These are phyloP conservation scores for Conomelus anceps DNA, from an alignment of 2,888 invertebrate genomes.

Conservation along the genomic window DNA sequence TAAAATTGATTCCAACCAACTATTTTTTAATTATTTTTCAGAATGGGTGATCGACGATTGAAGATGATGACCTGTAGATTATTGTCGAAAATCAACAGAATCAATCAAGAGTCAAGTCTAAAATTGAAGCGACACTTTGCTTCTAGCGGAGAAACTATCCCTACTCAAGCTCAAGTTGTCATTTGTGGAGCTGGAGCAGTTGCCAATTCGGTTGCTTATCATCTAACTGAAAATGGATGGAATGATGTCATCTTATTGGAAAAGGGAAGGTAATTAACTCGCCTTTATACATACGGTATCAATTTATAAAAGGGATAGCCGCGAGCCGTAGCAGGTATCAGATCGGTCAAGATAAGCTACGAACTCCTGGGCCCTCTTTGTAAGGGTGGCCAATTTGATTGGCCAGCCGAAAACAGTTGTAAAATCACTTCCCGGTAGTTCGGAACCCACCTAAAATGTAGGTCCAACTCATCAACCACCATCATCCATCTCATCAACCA, in stretches of 20 bases:
- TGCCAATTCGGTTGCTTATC: slow-evolving; percentile 69
- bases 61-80: background rate
- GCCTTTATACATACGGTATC: no score
- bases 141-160: slow-evolving; percentile 32
- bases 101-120: background rate
- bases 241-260: slow-evolving; percentile 62
- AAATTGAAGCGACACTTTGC: background rate
- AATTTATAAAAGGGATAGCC: no score
- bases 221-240: slow-evolving; percentile 60
- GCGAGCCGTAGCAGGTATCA: no score
- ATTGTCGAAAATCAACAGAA: background rate
- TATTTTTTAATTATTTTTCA: background rate
- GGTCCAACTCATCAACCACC: no score
- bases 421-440: no score
- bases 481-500: no score
- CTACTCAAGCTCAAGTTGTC: slow-evolving; percentile 49
- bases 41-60: background rate
- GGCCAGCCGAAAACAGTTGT: no score
- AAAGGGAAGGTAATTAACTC: slow-evolving; percentile 50
- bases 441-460: no score
- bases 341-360: no score
- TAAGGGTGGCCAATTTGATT: no score
- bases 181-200: slow-evolving; percentile 63
- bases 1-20: no score
- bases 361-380: no score